phyloP scores from a whole-genome alignment of 1,140 invertebrate species.

The Drosophila nebulosa region DNA sequence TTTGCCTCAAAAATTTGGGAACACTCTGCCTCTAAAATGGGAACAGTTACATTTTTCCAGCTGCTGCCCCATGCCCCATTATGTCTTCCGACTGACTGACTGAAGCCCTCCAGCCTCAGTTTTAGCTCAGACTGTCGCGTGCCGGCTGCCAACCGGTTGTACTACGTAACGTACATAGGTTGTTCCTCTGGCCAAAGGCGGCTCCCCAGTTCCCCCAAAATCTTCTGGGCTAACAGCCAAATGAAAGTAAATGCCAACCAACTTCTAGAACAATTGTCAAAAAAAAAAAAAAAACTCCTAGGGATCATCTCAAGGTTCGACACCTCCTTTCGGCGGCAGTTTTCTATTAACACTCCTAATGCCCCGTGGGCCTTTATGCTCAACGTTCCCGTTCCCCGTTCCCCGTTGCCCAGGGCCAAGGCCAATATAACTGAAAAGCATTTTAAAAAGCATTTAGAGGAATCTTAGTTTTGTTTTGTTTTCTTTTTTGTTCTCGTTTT shows the following conservation, averaged over 20 bases:
- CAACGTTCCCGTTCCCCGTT: slow-evolving; percentile 22
- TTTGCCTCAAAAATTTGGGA: slow-evolving; percentile 13
- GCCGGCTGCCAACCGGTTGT: slow-evolving; percentile 68
- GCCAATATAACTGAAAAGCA: slow-evolving; percentile 43
- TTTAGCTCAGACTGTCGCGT: slow-evolving; percentile 53
- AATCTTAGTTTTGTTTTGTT: background rate
- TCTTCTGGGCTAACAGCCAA: background rate
- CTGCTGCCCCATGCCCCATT: slow-evolving; percentile 29
- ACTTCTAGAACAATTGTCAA: too few species aligned
- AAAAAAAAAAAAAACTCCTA: background rate
- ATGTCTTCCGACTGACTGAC: slow-evolving; percentile 7
- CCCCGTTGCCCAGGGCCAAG: slow-evolving; percentile 28
- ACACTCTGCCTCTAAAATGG: slow-evolving; percentile 14
- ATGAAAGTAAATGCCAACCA: slow-evolving; percentile 20
- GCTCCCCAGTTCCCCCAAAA: background rate
- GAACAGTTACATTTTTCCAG: slow-evolving; percentile 21
- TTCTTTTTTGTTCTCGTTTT: slow-evolving; percentile 1
- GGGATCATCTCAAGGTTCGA: slow-evolving; percentile 26
- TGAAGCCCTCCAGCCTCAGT: slow-evolving; percentile 9
- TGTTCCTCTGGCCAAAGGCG: too few species aligned
- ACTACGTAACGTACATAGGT: too few species aligned
- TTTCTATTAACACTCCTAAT: slow-evolving; percentile 73
- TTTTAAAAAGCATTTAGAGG: slow-evolving; percentile 51
- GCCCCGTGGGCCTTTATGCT: slow-evolving; percentile 52
- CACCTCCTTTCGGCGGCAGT: slow-evolving; percentile 61